Evolutionary conservation across 1,140 invertebrate genomes (phyloP), one percentile per base, ranked within the genome.

Genomic region (Macrobrachium rosenbergii): DNA sequence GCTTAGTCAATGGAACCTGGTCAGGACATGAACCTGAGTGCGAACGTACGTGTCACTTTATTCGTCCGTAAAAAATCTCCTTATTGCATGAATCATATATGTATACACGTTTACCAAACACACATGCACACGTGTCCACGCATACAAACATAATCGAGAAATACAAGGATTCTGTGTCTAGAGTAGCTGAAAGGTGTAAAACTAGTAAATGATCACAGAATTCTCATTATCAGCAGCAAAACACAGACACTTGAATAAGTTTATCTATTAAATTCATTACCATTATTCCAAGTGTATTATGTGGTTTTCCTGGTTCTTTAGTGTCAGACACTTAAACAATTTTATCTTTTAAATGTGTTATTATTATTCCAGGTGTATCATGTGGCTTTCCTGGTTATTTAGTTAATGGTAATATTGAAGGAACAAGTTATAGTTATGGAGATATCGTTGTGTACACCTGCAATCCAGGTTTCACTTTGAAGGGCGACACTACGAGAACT

Each of bases 311-410:
- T 1, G 93, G 93, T n/a, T 93, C 92, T 85, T 91, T 95, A 37
- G 90, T 90, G 28, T 37, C 52, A 52, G 6, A 52, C 7, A 8
- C 52, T 52, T 52, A 10, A 52, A 5, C 52, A 10, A 52, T 10
- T 52, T 52, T 52, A 8, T 52, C 8, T 52, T 0, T 12, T 52
- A 12, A 10, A 12, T 52, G 7, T 52, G 12, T 5, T 52, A 52
- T 12, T 8, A 52, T 52, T 0, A 52, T 52, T 52, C 23, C 79
- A 93, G 92, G 91, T 88, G 91, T 93, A 11, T 92, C 92, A 52
- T 95, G 94, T 90, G 93, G 93, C 2, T 93, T 92, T 89, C 94
- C 94, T 1, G 93, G 93, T n/a, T 93, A 92, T 85, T 91, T 95
- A 37, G 90, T 90, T 7, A 93, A 94, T 90, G 94, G 94, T 12